Base-by-base conservation (phyloP, 2,797 vertebrate species). In the Ataeniobius toweri region DNA sequence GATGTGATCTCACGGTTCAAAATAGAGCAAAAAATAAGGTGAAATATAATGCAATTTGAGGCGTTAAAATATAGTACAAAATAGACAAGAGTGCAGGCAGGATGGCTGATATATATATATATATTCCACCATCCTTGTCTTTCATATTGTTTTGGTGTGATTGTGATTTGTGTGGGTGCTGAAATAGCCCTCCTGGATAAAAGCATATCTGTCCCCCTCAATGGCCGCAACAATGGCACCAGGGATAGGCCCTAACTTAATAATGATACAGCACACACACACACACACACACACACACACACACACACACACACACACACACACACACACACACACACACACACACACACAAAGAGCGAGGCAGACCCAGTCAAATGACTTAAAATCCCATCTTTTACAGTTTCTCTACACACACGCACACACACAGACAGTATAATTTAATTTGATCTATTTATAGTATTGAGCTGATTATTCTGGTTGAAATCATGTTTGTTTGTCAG, bases 401-500 rank as follows among this genome's bases (percentile, higher is more conserved):
- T 85, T 82, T 74, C 81, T 78, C n/a, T 5, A 53, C 56, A 65
- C 41, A 83, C 81, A 86, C 3, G 36, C 82, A 90, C 79, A 83
- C 61, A 83, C 67, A 86, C 82, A 87, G 84, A 88, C 82, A 12
- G 83, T 84, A 89, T 94, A 94, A 94, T 94, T 93, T 93, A 91
- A 92, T 94, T 94, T 92, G 67, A 92, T 90, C 94, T 94, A 94
- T 94, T 94, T 94, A 94, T 94, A 94, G 94, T 89, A 92, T 94
- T 93, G 94, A 94, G 94, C 94, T 93, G 94, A 94, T 94, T 94
- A 94, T 92, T 85, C 89, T 85, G 89, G 90, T 91, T 91, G 91
- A 89, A 93, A 93, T 93, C 73, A 84, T 92, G 91, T 94, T 94
- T 94, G 94, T 94, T 93, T 94, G 91, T 89, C 86, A 81, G 92